Conservation (phyloP, 2,888 invertebrate genomes). For the Biston betularia region DNA sequence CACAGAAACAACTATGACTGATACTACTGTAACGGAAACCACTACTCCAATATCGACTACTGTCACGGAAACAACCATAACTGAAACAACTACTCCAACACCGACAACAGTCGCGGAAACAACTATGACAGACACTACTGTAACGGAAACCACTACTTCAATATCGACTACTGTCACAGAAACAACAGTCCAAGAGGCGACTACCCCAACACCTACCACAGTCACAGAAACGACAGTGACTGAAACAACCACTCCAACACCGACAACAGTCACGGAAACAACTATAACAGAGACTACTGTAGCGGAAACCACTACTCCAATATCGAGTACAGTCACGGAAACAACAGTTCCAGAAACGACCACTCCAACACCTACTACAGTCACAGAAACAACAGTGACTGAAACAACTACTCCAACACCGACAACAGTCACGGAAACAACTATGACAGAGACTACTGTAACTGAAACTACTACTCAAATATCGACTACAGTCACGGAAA, state of each 20-base stretch:
- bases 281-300: not conserved
- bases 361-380: not conserved
- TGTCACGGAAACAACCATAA: constrained; percentile 12
- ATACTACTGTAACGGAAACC: too few species aligned
- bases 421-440: not conserved
- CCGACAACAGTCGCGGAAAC: not conserved
- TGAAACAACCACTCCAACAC: not conserved
- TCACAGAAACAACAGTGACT: constrained; percentile 9
- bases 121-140: constrained; percentile 4
- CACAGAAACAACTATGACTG: constrained; percentile 2
- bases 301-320: not conserved
- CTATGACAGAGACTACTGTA: not conserved
- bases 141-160: not conserved
- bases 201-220: not conserved
- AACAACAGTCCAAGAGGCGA: not conserved
- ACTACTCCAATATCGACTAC: constrained; percentile 26
- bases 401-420: constrained; percentile 1
- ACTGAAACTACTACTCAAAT: not conserved
- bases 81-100: constrained; percentile 7
- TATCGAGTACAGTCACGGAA: not conserved
- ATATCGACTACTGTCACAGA: constrained; percentile 1
- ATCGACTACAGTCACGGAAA: not conserved
- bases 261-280: constrained; percentile 1
- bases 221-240: not conserved
- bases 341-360: not conserved